Evolutionary conservation across 2,888 invertebrate genomes (phyloP), one percentile per base, ranked within the genome.

Genomic region (Standfussiana lucernea): DNA sequence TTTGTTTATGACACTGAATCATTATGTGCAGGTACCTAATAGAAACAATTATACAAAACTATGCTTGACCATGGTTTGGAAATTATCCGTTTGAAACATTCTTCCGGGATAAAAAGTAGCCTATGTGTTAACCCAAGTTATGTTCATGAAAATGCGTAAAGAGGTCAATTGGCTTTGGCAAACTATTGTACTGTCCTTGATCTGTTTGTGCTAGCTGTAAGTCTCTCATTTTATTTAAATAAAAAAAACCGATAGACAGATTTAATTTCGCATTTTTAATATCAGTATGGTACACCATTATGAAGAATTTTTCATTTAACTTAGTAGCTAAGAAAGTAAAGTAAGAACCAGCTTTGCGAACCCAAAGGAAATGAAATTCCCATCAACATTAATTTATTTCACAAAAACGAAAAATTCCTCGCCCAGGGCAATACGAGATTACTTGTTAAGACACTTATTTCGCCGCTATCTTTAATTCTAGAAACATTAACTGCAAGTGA

Each of bases 341-440:
- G 61, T 21, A 61, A 61, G 10, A 61, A 21, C 13, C n/a, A 47
- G 24, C 18, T 24, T 47, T 53, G 32, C 11, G 2, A 40, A 18
- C 18, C 28, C 24, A 61, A 67, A 72, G 42, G 18, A 42, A 72
- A 66, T 66, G 0, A 64, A 79, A 53, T 70, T 40, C 37, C n/a
- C 2, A 35, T 45, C 32, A 59, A 42, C 21, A 53, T 69, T 59
- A 35, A 59, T 50, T 53, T 68, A 59, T 77, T 21, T 13, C 11
- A 40, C n/a, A 13, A 45, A 67, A 59, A 65, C 50, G 24, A 50
- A 42, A 68, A 80, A 50, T 37, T 1, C 1, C 15, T 42, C 24
- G 45, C 66, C 7, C 21, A 37, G 35, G n/a, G 45, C n/a, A 5
- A 35, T 35, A 47, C 6, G 24, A 66, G 35, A 35, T 70, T 70